Percentiles rank a stretch among this genome's conserved stretches.
phyloP scores from a whole-genome alignment of 1,140 invertebrate species.

The Nautilus pompilius region DNA sequence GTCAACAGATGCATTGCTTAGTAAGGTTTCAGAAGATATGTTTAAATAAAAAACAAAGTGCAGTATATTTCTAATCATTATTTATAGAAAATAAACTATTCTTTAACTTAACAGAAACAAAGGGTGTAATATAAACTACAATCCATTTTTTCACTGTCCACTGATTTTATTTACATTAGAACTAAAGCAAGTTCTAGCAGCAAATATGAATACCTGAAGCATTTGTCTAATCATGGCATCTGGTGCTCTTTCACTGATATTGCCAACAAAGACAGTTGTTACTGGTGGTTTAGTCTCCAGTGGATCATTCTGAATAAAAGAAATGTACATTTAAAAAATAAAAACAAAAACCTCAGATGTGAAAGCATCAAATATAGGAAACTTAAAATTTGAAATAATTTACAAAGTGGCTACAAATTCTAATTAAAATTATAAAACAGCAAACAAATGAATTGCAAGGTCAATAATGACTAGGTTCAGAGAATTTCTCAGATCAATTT shows the following conservation, averaged over 20 bases:
- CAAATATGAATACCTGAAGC: conserved; percentile 63
- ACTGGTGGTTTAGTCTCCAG: conserved; percentile 68
- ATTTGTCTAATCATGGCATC: conserved; percentile 93
- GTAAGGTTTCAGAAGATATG: no score
- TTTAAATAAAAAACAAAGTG: no score
- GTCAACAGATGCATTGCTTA: no score
- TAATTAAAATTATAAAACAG: background rate
- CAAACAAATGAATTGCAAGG: background rate
- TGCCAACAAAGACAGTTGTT: conserved; percentile 97
- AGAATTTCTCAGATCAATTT: background rate
- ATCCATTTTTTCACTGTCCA: no score
- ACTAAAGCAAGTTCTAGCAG: no score
- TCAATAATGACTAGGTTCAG: background rate
- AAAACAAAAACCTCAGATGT: background rate
- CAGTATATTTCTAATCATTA: no score
- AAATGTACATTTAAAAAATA: background rate
- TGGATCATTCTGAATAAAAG: conserved; percentile 28
- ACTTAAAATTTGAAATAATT: background rate
- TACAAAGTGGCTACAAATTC: background rate
- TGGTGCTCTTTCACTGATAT: conserved; percentile 92
- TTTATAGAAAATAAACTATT: no score
- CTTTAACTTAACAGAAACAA: no score
- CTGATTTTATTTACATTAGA: no score
- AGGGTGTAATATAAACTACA: no score
- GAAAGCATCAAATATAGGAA: background rate